Conservation (phyloP, 2,797 vertebrate species). For the Danio jaintianensis region DNA sequence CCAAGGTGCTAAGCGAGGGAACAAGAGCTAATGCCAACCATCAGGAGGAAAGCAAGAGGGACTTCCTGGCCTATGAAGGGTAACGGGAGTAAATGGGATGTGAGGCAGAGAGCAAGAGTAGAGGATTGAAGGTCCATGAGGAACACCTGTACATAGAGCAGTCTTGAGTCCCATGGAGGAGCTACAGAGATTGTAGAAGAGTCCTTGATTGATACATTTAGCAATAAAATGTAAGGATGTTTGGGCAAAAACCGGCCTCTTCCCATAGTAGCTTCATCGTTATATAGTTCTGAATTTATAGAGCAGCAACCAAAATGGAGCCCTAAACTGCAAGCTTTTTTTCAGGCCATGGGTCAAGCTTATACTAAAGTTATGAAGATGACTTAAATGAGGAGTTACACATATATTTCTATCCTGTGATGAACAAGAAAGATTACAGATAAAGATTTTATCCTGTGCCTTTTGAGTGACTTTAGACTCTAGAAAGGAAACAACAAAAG, state of each 20-base stretch:
- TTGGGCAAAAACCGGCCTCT: conserved; percentile 15
- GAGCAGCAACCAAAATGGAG: conserved; percentile 2
- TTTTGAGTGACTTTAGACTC: conserved; percentile 7
- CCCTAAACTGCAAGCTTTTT: not conserved
- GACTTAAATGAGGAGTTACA: conserved; percentile 33
- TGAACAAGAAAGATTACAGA: conserved; percentile 32
- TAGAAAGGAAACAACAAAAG: not conserved
- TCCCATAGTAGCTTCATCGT: conserved; percentile 1
- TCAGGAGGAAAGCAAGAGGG: too few species aligned
- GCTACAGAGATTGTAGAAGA: too few species aligned
- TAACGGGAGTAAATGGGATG: too few species aligned
- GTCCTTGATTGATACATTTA: not conserved
- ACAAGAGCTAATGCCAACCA: too few species aligned
- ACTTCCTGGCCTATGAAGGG: too few species aligned
- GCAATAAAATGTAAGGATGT: not conserved
- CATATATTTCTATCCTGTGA: conserved; percentile 31
- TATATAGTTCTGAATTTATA: not conserved
- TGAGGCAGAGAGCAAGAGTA: too few species aligned
- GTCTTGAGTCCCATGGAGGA: too few species aligned
- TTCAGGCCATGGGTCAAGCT: conserved; percentile 17
- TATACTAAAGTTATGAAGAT: conserved; percentile 42
- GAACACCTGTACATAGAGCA: too few species aligned
- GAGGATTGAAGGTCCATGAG: too few species aligned
- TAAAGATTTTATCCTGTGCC: conserved; percentile 23
- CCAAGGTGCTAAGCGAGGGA: too few species aligned